Conservation (phyloP, 2,113 vertebrate genomes). For the Montifringilla adamsi region DNA sequence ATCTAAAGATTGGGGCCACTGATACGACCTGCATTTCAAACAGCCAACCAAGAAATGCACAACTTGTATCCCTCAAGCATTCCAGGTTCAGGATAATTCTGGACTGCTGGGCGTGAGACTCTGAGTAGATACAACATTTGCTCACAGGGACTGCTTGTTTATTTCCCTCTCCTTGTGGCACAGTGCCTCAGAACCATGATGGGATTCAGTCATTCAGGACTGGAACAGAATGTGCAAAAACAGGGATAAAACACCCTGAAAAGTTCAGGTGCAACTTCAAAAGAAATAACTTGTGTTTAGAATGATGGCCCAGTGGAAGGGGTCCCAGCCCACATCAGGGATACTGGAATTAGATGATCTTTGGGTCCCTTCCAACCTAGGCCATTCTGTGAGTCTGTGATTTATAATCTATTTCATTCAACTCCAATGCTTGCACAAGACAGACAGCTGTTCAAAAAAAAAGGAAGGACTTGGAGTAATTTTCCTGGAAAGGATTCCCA, state of each 20-base stretch:
- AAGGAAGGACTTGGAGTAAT: background rate
- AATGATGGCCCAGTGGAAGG: background rate
- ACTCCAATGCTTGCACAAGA: background rate
- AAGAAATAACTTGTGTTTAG: background rate
- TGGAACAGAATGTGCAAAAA: background rate
- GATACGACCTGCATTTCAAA: background rate
- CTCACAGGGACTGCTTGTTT: background rate
- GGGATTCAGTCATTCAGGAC: fast-evolving
- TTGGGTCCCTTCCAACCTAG: background rate
- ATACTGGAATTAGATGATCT: background rate
- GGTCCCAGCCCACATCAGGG: background rate
- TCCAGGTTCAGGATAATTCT: background rate
- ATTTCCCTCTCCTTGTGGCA: background rate
- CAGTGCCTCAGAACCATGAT: background rate
- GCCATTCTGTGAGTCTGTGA: background rate
- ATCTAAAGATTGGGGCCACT: constrained; percentile 46
- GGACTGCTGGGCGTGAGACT: background rate
- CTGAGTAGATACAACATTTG: background rate
- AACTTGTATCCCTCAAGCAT: background rate
- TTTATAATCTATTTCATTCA: background rate
- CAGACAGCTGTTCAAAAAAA: background rate
- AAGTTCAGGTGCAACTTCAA: background rate
- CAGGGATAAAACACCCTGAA: background rate
- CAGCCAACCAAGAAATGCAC: background rate
- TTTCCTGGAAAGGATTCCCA: background rate